A percentile compares a stretch with the other conserved stretches of the same genome.
Conservation (phyloP, 2,113 vertebrate genomes). For the Gymnogyps californianus region DNA sequence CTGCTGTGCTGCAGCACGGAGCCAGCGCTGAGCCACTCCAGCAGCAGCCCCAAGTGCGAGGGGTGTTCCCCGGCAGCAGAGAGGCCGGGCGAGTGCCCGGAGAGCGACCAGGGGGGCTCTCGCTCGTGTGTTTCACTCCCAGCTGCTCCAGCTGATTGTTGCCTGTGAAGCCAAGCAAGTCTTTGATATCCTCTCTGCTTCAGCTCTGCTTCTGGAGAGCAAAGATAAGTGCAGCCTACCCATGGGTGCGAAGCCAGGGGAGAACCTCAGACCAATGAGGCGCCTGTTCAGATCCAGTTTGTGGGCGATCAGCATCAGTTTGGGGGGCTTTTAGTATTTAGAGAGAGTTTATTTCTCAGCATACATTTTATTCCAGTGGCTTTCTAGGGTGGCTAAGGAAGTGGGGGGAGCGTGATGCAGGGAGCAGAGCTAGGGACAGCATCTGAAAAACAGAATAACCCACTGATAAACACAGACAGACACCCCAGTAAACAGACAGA, state of each 20-base stretch:
- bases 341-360: background rate
- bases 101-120: background rate
- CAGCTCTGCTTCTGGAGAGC: background rate
- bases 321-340: background rate
- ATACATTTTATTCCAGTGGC: background rate
- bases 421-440: background rate
- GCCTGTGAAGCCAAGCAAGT: background rate
- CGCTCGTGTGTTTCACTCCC: background rate
- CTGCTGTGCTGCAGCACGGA: background rate
- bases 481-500: background rate
- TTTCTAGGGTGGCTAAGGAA: background rate
- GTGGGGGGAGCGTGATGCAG: background rate
- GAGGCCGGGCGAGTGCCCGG: rapidly evolving
- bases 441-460: background rate
- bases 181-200: background rate
- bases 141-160: background rate
- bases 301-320: background rate
- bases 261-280: background rate
- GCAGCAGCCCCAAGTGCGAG: background rate
- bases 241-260: background rate
- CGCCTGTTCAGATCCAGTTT: background rate
- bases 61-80: background rate
- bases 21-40: rapidly evolving
- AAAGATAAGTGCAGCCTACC: background rate
- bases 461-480: conserved; percentile 6